Base-by-base conservation (phyloP, 2,888 invertebrate genomes). In the Timema podura region DNA sequence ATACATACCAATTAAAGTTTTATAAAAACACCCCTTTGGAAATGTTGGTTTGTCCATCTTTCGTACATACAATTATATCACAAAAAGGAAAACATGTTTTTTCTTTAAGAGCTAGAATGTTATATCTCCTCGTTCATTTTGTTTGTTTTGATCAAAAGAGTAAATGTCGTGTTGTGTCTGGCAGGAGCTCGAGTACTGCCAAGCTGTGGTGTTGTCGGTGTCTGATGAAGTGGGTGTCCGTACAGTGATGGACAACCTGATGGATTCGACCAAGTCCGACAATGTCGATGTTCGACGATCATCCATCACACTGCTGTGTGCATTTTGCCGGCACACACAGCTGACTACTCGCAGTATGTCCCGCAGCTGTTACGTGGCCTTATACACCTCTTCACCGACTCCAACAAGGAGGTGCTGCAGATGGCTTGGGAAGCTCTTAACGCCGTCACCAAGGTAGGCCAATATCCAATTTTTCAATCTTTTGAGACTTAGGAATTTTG, bases 341-440 rank as follows among this genome's bases (percentile, higher is more conserved):
- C 92, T 0, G 93, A 96, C 80, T 93, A 95, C 77, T 86, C 89
- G 47, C 89, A 93, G 76, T 93, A 96, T 82, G 90, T 96, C 73
- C 91, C 95, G 64, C 93, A 94, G 81, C 85, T 98, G 70, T 83
- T 97, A 74, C 88, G 96, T 69, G 95, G 95, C 6, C 86, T 97
- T 69, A 88, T 98, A 71, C 88, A 91, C 78, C 83, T 97, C 73
- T 91, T 97, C 80, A 92, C 91, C 0, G 93, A 93, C 78, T 81
- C 82, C 0, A 94, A 98, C 78, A 88, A 88, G 68, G 91, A 91
- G 75, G 91, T 95, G 44, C 83, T 95, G 66, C 88, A 91, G 76
- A 89, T 93, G 83, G 90, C 93, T 48, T 96, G 97, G 92, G 96
- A 96, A 79, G 96, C 96, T 65, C 85, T 98, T 46, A 87, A 89